Evolutionary conservation across 2,113 vertebrate genomes (phyloP), one percentile per base, ranked within the genome.

Genomic region (Thinocorus orbignyianus): DNA sequence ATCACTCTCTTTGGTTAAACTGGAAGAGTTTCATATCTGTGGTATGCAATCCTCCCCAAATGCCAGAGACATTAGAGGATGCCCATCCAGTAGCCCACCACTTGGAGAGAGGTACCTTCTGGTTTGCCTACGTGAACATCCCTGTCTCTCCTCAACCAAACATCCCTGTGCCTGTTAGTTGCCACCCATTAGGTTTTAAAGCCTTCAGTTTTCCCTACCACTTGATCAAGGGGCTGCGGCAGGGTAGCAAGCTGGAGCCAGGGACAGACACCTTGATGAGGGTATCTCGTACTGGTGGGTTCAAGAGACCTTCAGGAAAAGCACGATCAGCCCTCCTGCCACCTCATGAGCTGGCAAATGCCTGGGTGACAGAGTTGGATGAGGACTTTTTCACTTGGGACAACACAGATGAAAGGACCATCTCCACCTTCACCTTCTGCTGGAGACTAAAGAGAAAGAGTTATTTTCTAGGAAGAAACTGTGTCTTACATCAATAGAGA

Each of bases 31-130:
- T 52, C 4, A 7, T n/a, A 14, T 14, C 22, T 9, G 6, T 44
- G 17, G 52, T 39, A 0, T 33, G 42, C 39, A 74, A 61, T 33
- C 4, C 7, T 85, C 24, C 25, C 26, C 18, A 22, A 60, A 76
- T 7, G 6, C 10, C 13, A 23, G 20, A 6, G 2, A 5, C 0
- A 0, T 46, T 42, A 84, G 15, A 8, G 10, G 1, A 3, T 58
- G 22, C 22, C 42, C 30, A 71, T 58, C 39, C 48, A 60, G 9
- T 6, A 55, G 26, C 10, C 33, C 35, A 65, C 7, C 13, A 15
- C 14, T 4, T 51, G n/a, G 23, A 72, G 30, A 18, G 8, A 73
- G 30, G 61, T 31, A 31, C 3, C 13, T 4, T 58, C 49, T 52
- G 19, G 6, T 73, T 71, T 90, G 14, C 6, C 23, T 60, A 13